phyloP scores from a whole-genome alignment of 2,113 vertebrate species.

The Ptilonorhynchus violaceus region DNA sequence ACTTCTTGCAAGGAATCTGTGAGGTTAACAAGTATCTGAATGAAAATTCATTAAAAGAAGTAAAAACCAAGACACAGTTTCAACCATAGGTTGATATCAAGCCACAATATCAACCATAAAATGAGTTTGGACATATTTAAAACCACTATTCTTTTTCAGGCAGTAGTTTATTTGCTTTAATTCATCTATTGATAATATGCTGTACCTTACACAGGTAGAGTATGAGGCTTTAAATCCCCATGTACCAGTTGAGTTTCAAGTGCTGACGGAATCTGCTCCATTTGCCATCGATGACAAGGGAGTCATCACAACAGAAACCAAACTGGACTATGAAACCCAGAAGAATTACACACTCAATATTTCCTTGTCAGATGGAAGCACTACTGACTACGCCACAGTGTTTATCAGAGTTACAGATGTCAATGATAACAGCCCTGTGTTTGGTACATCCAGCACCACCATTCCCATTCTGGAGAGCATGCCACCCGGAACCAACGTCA shows the following conservation, averaged over 20 bases:
- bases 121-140: neutral
- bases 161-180: neutral
- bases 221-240: constrained; percentile 40
- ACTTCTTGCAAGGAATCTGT: neutral
- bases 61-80: neutral
- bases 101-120: neutral
- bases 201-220: constrained; percentile 51
- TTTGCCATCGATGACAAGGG: constrained; percentile 66
- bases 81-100: accelerated
- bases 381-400: constrained; percentile 52
- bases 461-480: constrained; percentile 22
- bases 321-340: constrained; percentile 71
- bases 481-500: neutral
- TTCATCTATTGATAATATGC: neutral
- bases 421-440: constrained; percentile 77
- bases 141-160: neutral
- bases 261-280: constrained; percentile 46
- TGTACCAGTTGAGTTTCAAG: constrained; percentile 12
- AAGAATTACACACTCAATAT: constrained; percentile 64
- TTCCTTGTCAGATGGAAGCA: constrained; percentile 69
- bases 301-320: constrained; percentile 50
- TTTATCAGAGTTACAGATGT: constrained; percentile 70
- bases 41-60: neutral
- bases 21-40: neutral
- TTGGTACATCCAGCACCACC: neutral